phyloP scores from a whole-genome alignment of 2,797 vertebrate species.

The Hirundo rustica region DNA sequence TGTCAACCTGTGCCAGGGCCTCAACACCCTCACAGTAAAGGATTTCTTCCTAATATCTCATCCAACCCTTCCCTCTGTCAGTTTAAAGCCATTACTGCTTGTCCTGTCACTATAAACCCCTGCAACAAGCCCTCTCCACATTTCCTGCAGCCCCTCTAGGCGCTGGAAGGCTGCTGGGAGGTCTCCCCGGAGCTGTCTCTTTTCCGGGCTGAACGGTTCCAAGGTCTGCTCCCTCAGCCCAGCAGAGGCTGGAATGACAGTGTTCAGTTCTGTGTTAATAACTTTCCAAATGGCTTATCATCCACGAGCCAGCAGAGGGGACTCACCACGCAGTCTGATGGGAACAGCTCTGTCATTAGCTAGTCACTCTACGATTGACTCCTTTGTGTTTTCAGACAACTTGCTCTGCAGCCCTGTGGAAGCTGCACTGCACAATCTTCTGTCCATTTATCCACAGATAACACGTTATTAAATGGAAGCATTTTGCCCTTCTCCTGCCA shows the following conservation, averaged over 20 bases:
- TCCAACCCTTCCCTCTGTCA: neutral
- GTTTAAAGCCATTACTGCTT: neutral
- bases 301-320: neutral
- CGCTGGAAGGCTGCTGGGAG: neutral
- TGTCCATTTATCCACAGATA: neutral
- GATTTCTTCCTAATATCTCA: neutral
- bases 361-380: neutral
- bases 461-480: neutral
- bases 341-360: neutral
- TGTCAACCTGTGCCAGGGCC: accelerated
- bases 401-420: neutral
- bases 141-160: neutral
- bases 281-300: neutral
- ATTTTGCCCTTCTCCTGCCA: neutral
- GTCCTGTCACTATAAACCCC: neutral
- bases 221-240: neutral
- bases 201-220: neutral
- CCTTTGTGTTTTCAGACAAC: neutral
- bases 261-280: neutral
- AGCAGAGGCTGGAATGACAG: neutral
- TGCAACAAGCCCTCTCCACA: neutral
- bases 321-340: neutral
- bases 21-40: neutral
- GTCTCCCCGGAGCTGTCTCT: neutral
- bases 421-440: neutral